Conservation (phyloP, 2,888 invertebrate species). For the Parnassius smintheus region DNA sequence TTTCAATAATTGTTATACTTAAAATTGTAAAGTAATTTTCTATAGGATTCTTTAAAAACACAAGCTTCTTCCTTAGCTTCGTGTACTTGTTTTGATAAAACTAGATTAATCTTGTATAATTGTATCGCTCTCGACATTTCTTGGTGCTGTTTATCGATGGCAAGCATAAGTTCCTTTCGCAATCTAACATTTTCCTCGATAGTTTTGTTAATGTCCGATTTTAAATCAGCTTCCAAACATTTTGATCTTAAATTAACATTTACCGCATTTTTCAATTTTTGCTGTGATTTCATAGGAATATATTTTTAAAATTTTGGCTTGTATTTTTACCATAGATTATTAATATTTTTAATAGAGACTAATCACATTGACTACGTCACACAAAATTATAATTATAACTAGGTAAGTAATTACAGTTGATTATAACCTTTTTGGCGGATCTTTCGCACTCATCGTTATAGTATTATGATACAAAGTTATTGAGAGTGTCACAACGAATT, state of each 20-base stretch:
- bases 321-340: too few species aligned
- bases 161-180: slow-evolving; percentile 43
- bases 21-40: slow-evolving; percentile 24
- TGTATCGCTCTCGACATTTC: slow-evolving; percentile 70
- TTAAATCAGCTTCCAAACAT: slow-evolving; percentile 14
- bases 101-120: slow-evolving; percentile 53
- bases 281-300: slow-evolving; percentile 17
- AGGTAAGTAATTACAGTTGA: too few species aligned
- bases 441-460: too few species aligned
- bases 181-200: slow-evolving; percentile 48
- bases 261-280: slow-evolving; percentile 18
- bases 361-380: slow-evolving; percentile 1
- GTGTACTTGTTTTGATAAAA: slow-evolving; percentile 44
- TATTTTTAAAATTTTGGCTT: slow-evolving; percentile 15
- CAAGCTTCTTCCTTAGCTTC: slow-evolving; percentile 44
- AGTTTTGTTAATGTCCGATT: slow-evolving; percentile 33
- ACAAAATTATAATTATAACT: neutral
- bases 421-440: too few species aligned
- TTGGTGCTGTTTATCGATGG: slow-evolving; percentile 64
- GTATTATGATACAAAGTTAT: too few species aligned
- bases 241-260: neutral
- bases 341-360: too few species aligned
- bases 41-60: slow-evolving; percentile 38
- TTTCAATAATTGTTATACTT: slow-evolving; percentile 29
- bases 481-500: too few species aligned